phyloP scores from a whole-genome alignment of 2,797 vertebrate genomes.

The Melanogrammus aeglefinus region DNA sequence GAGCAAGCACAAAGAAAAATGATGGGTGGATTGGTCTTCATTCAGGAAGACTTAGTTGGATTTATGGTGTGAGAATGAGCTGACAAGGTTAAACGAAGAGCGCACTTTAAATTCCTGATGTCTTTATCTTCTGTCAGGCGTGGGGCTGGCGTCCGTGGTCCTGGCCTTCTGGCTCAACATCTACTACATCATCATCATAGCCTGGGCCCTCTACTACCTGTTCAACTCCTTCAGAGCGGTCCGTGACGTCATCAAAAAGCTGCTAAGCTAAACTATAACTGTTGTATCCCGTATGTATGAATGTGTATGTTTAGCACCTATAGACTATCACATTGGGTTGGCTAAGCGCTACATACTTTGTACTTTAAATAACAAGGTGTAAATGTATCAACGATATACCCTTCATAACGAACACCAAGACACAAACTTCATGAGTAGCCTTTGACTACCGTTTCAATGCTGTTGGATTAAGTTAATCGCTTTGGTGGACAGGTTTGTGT shows the following conservation, averaged over 20 bases:
- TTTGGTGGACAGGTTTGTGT: background rate
- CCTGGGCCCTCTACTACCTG: constrained; percentile 91
- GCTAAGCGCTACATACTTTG: background rate
- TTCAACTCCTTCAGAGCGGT: constrained; percentile 87
- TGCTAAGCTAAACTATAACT: background rate
- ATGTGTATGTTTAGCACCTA: background rate
- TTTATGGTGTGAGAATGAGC: background rate
- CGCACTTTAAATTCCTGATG: background rate
- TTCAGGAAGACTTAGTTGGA: background rate
- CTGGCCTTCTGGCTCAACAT: constrained; percentile 93
- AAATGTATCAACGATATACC: background rate
- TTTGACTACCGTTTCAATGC: background rate
- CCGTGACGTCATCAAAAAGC: constrained; percentile 35
- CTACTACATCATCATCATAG: constrained; percentile 92
- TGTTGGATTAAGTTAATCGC: background rate
- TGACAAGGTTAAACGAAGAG: background rate
- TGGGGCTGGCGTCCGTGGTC: constrained; percentile 85
- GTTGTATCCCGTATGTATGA: background rate
- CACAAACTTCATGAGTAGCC: no score
- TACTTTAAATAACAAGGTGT: no score
- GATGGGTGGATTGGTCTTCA: background rate
- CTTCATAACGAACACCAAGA: background rate
- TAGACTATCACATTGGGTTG: background rate
- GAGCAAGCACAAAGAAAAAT: background rate
- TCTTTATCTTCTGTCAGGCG: constrained; percentile 68